Percentiles rank a stretch among this genome's conserved stretches.
Conservation (phyloP, 1,140 invertebrate species). For the Lepidurus apus region DNA sequence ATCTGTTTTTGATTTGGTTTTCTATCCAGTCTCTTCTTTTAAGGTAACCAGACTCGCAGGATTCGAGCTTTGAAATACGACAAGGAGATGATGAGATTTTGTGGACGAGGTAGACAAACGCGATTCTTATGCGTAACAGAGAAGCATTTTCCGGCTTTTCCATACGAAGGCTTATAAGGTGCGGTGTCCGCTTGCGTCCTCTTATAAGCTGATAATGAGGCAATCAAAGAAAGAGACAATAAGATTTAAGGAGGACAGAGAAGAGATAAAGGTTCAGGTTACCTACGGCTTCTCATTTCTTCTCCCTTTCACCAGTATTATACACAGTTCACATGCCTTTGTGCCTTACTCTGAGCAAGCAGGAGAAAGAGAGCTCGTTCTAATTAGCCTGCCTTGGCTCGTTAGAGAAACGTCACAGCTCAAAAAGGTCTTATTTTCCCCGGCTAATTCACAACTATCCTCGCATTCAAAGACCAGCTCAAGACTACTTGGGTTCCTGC, state of each 20-base stretch:
- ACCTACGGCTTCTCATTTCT: neutral
- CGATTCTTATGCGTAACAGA: neutral
- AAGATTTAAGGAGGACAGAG: conserved; percentile 11
- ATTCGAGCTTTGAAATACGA: neutral
- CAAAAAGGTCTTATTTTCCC: neutral
- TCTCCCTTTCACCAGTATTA: neutral
- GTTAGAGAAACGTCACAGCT: conserved; percentile 8
- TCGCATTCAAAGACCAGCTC: conserved; percentile 1
- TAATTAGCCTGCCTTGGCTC: conserved; percentile 13
- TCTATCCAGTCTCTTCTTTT: neutral
- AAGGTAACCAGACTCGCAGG: neutral
- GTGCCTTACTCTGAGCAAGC: neutral
- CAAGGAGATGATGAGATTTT: neutral
- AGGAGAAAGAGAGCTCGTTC: neutral
- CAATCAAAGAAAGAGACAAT: conserved; percentile 1
- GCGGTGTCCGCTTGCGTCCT: conserved; percentile 12
- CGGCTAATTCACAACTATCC: conserved; percentile 6
- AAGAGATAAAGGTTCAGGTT: conserved; percentile 15
- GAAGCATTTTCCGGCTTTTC: conserved; percentile 18
- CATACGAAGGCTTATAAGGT: neutral
- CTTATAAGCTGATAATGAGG: conserved; percentile 19
- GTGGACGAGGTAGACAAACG: neutral
- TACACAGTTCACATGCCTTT: conserved; percentile 13
- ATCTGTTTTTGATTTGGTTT: neutral
- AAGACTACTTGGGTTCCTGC: neutral